A percentile compares a stretch with the other conserved stretches of the same genome.
These are phyloP conservation scores for Psittacula cyanocephala DNA, from an alignment of 2,113 vertebrate genomes.

Conservation along the genomic window DNA sequence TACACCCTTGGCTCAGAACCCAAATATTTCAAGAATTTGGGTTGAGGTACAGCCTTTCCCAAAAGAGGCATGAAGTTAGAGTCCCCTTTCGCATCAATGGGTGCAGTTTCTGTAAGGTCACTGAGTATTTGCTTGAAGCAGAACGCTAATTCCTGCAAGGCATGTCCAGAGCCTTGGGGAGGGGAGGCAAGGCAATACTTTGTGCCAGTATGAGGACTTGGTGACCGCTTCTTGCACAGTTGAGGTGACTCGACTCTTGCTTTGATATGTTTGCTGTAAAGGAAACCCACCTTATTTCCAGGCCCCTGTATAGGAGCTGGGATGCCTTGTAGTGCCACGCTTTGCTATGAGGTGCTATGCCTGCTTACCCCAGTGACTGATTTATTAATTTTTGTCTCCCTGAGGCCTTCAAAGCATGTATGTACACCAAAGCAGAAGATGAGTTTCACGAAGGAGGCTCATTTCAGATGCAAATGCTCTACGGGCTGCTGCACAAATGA, in stretches of 20 bases:
- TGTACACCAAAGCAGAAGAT: fast-evolving
- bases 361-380: neutral
- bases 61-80: constrained; percentile 23
- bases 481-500: neutral
- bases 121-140: neutral
- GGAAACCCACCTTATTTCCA: neutral
- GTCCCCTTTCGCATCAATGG: constrained; percentile 17
- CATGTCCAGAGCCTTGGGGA: neutral
- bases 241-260: neutral
- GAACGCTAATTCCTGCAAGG: neutral
- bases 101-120: constrained; percentile 36
- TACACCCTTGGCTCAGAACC: constrained; percentile 53
- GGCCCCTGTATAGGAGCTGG: fast-evolving
- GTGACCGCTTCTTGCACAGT: neutral
- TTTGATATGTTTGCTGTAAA: neutral
- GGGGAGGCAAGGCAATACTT: neutral
- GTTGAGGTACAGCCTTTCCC: constrained; percentile 39
- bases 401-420: neutral
- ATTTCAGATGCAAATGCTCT: constrained; percentile 10
- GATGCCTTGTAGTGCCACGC: neutral
- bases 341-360: neutral
- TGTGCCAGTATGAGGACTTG: neutral
- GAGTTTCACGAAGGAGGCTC: neutral
- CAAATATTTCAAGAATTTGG: constrained; percentile 53
- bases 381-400: neutral